Evolutionary conservation across 2,888 invertebrate genomes (phyloP).

Genomic region (Yponomeuta evonymella): DNA sequence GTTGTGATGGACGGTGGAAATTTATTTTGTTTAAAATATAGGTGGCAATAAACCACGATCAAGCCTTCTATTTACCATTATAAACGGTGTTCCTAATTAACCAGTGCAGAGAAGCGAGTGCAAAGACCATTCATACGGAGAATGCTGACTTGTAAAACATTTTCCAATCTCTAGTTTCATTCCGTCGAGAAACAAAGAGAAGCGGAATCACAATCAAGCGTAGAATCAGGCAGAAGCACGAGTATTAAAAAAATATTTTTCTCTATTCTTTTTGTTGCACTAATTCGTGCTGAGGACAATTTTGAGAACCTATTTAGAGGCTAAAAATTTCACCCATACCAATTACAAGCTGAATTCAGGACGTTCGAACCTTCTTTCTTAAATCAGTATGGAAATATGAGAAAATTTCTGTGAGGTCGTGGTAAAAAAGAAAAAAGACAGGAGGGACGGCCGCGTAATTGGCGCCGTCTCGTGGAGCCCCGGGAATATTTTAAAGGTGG

Average conservation of each 20-base stretch:
- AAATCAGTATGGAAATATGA: constrained; percentile 32
- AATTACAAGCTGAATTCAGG: no score
- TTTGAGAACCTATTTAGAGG: no score
- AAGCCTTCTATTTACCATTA: no score
- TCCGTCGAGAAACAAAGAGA: constrained; percentile 36
- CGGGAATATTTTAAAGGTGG: constrained; percentile 35
- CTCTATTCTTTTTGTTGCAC: no score
- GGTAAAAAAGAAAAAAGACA: constrained; percentile 32
- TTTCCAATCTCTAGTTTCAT: constrained; percentile 31
- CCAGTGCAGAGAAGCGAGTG: not conserved
- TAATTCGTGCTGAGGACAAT: no score
- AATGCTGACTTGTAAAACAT: constrained; percentile 5
- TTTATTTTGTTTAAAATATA: no score
- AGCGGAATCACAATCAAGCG: constrained; percentile 13
- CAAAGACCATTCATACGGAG: not conserved
- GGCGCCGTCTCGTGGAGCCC: constrained; percentile 32
- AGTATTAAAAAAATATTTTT: no score
- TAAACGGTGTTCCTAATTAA: not conserved
- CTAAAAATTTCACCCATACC: no score
- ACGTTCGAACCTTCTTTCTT: not conserved
- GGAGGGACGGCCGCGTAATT: constrained; percentile 37
- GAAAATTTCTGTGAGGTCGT: constrained; percentile 35
- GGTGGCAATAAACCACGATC: no score
- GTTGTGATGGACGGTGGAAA: no score
- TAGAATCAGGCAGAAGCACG: not conserved